Base-by-base conservation (phyloP, 2,797 vertebrate species). In the Lateolabrax maculatus region DNA sequence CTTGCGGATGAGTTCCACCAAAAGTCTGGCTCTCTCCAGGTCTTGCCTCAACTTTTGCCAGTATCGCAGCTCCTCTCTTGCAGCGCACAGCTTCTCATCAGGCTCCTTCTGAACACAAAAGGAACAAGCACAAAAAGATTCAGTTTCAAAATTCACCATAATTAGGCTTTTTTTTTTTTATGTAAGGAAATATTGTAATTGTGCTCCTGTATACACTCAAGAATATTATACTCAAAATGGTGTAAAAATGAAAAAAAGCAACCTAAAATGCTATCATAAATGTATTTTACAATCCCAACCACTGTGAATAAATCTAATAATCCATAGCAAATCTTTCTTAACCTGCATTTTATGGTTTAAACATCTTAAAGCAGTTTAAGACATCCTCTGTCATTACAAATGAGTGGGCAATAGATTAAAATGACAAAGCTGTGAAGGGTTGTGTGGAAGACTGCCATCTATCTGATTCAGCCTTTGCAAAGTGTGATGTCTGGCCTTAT, bases 31-130 rank as follows among this genome's bases (percentile, higher is more conserved):
- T 81, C 98, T 95, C 88, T 99, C 98, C 91, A 99, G 77, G 92
- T 99, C 98, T 2, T 99, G 98, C 48, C 98, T 95, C 71, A 99
- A 92, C 80, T 98, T 99, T 76, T 99, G 98, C 98, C 98, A 99
- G 93, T 99, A 99, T 60, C 98, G 98, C 46, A 99, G 95, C 87
- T 99, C 97, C 71, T 98, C 97, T 90, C 98, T 97, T 29, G 98
- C 97, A 0, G 97, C 97, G 23, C 96, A 97, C 4, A 97, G 95
- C 93, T 97, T 97, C 90, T 97, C 96, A 49, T 99, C 96, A 36
- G 98, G 97, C 83, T 98, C 98, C 83, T 94, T 96, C 98, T 99
- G 91, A 9, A 91, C 25, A 89, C 41, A 80, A 27, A 58, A 46
- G 9, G 15, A 70, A 78, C 15, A 41, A 69, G 13, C 7, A 69